Base-by-base conservation (phyloP, 2,113 vertebrate genomes). In the Notothenia rossii region DNA sequence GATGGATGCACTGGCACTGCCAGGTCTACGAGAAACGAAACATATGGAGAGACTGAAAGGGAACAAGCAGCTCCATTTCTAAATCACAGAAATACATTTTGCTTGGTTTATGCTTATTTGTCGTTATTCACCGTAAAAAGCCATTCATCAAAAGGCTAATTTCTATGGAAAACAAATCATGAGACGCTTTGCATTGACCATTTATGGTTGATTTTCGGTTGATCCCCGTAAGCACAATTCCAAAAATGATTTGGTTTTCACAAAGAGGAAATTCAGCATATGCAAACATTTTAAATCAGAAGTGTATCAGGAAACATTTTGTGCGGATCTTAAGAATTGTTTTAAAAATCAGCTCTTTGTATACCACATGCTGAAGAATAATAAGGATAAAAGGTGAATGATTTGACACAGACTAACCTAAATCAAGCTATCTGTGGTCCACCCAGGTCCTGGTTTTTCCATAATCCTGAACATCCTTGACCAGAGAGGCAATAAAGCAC, bases 391-490 rank as follows among this genome's bases (percentile, higher is more conserved):
- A n/a, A 6, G 22, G 8, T 33, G 56, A 72, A 63, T 82, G 17
- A 71, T 48, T 73, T 83, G 64, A 85, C 78, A 70, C 80, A 68
- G 59, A 70, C 51, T 48, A 13, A 56, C 10, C 51, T 20, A 22
- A 77, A 64, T 36, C 65, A 67, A 65, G 67, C 68, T 58, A 82
- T 72, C 43, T 62, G 10, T 71, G 51, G 12, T 73, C 17, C n/a
- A 67, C 36, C 22, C 10, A 36, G 18, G 36, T 60, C 29, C 22
- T 59, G 43, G 5, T 77, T 68, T 71, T 73, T 29, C 7, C 25
- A 13, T 33, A 54, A 48, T 49, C 8, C 20, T 59, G 25, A 66
- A 65, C 56, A 33, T 81, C 43, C 25, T 64, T 67, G 72, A 88
- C 72, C 50, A 53, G n/a, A 75, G 70, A 85, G 36, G 17, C 50